Conservation (phyloP, 2,888 invertebrate genomes). For the Augiades crinisus region DNA sequence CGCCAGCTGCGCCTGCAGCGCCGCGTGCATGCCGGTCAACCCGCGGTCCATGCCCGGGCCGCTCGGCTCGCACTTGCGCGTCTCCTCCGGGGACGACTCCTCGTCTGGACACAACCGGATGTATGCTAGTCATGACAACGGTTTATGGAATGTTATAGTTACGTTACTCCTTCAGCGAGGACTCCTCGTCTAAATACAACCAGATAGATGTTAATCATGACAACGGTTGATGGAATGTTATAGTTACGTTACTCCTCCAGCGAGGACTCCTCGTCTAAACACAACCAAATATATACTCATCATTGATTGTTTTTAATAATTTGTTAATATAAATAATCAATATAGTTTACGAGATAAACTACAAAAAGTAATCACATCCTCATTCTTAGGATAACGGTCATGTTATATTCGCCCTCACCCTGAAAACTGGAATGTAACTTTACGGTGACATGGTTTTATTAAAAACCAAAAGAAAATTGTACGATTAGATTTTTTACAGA, state of each 20-base stretch:
- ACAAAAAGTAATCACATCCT: too few relatives aligned
- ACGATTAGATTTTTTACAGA: too few relatives aligned
- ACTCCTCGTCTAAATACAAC: slow-evolving; percentile 78
- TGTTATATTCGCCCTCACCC: too few relatives aligned
- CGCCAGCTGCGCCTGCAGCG: slow-evolving; percentile 83
- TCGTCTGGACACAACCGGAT: slow-evolving; percentile 77
- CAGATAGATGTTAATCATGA: slow-evolving; percentile 62
- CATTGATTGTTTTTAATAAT: too few relatives aligned
- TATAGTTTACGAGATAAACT: too few relatives aligned
- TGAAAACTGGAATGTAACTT: too few relatives aligned
- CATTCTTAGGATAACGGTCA: too few relatives aligned
- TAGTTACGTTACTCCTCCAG: slow-evolving; percentile 72
- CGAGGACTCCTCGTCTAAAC: slow-evolving; percentile 74
- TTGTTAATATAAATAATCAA: too few relatives aligned
- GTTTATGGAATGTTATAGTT: slow-evolving; percentile 48
- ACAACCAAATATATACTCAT: slow-evolving; percentile 67
- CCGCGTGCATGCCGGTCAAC: slow-evolving; percentile 63
- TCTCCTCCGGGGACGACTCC: slow-evolving; percentile 72
- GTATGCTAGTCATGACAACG: slow-evolving; percentile 52
- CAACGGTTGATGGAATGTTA: slow-evolving; percentile 43
- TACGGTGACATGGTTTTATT: too few relatives aligned
- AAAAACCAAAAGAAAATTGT: too few relatives aligned
- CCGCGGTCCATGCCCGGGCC: slow-evolving; percentile 43
- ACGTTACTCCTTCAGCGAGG: slow-evolving; percentile 70
- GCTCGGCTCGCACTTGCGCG: slow-evolving; percentile 55